Conservation (phyloP, 2,113 vertebrate genomes). For the Tyto alba region DNA sequence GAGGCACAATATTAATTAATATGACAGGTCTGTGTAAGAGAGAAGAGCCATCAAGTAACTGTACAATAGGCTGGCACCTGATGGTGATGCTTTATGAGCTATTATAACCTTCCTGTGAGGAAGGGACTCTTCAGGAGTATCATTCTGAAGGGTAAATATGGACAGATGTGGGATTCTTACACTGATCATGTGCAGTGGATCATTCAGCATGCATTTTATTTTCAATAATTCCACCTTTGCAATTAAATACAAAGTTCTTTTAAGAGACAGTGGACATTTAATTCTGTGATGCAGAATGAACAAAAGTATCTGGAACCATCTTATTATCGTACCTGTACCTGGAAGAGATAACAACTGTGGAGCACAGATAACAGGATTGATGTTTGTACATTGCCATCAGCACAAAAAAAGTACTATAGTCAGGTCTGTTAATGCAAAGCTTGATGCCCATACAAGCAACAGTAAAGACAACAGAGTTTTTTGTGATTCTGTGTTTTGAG, state of each 20-base stretch:
- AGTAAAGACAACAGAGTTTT: neutral
- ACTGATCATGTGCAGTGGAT: neutral
- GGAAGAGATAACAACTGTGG: neutral
- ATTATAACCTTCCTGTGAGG: neutral
- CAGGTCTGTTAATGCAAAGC: neutral
- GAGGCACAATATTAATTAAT: conserved; percentile 14
- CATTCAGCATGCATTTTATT: neutral
- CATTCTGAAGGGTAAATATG: neutral
- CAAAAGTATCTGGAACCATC: neutral
- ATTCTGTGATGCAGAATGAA: neutral
- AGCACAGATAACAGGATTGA: neutral
- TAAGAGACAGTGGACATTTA: neutral
- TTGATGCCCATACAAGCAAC: neutral
- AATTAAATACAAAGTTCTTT: neutral
- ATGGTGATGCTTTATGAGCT: neutral
- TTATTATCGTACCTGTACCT: neutral
- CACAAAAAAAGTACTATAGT: neutral
- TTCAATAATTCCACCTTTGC: neutral
- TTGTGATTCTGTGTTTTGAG: neutral
- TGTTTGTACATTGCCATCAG: neutral
- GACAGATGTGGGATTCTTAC: neutral
- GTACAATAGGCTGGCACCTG: neutral
- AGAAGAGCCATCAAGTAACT: neutral
- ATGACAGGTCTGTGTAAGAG: neutral
- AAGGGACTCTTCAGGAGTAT: neutral